Evolutionary conservation across 2,113 vertebrate species (phyloP), one percentile per base, ranked within the genome.

Genomic region (Murina feae): DNA sequence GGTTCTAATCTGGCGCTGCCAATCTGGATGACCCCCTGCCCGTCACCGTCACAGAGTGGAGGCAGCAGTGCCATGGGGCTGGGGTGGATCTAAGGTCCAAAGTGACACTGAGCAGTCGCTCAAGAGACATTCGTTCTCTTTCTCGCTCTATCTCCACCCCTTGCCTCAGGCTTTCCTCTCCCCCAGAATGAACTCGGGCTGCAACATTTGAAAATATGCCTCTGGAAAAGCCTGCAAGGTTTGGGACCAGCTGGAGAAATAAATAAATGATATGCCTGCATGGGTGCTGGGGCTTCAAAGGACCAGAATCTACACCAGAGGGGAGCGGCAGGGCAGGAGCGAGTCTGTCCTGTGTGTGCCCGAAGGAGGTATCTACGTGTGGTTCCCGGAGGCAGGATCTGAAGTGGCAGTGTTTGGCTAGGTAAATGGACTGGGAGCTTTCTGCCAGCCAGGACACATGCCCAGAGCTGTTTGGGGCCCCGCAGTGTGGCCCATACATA

Each of bases 141-240:
- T 92, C 55, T 89, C 42, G 28, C 12, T 68, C 81, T 72, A 7
- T 39, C 32, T 63, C 12, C 37, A 81, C 6, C 35, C 39, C 35
- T 49, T 87, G 60, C 39, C 47, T 68, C 17, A 94, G 80, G 71
- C 89, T 93, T 42, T 69, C 63, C 58, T 82, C 66, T 95, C 51
- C 89, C 93, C 81, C 76, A 90, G 72, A 65, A 95, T 93, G 87
- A 94, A 94, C 84, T 87, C 76, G 63, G 58, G 55, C 86, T 9
- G 10, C 44, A 94, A 71, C 74, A 82, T 92, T 90, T 94, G 20
- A 74, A 96, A 78, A 51, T 6, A 23, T 63, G 76, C 9, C n/a
- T 82, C 42, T 60, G 90, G 69, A 89, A 93, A 96, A 86, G 53
- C 21, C 66, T 80, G 74, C 2, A 30, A 60, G 86, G 49, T 86